These are phyloP conservation scores for Rhinogobius similis DNA, from an alignment of 2,113 vertebrate species.

Conservation along the genomic window DNA sequence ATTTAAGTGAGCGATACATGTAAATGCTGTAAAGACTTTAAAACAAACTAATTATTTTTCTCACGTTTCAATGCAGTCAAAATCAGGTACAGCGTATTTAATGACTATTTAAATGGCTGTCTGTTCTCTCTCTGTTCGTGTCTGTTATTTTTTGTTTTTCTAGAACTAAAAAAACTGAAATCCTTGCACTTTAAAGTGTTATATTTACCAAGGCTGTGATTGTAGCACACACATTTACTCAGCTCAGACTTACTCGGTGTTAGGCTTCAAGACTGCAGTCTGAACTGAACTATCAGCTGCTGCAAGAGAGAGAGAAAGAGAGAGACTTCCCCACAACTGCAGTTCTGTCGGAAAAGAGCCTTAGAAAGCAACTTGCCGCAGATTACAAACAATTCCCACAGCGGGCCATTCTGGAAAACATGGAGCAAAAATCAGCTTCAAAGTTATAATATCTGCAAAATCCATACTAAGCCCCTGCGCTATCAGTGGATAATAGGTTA, in stretches of 20 bases:
- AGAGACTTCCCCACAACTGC: constrained; percentile 15
- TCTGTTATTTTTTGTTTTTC: too few species aligned
- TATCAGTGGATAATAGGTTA: constrained; percentile 35
- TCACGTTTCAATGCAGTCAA: too few species aligned
- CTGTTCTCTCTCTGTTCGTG: too few species aligned
- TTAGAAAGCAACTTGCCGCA: constrained; percentile 14
- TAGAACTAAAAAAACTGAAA: too few species aligned
- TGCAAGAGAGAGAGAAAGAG: neutral
- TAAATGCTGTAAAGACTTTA: too few species aligned
- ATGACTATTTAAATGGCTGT: too few species aligned
- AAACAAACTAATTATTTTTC: too few species aligned
- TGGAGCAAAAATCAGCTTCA: constrained; percentile 1
- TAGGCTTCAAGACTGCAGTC: neutral
- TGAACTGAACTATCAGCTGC: neutral
- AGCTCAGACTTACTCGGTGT: neutral
- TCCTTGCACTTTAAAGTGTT: too few species aligned
- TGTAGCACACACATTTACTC: constrained; percentile 4
- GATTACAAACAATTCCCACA: constrained; percentile 13
- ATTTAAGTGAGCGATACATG: too few species aligned
- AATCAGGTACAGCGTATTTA: too few species aligned
- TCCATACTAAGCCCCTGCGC: constrained; percentile 10
- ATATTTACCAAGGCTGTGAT: neutral
- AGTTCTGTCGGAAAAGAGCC: constrained; percentile 17
- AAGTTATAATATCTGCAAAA: constrained; percentile 14
- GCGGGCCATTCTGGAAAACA: neutral